Base-by-base conservation (phyloP, 2,888 invertebrate genomes). In the Tetropium fuscum region DNA sequence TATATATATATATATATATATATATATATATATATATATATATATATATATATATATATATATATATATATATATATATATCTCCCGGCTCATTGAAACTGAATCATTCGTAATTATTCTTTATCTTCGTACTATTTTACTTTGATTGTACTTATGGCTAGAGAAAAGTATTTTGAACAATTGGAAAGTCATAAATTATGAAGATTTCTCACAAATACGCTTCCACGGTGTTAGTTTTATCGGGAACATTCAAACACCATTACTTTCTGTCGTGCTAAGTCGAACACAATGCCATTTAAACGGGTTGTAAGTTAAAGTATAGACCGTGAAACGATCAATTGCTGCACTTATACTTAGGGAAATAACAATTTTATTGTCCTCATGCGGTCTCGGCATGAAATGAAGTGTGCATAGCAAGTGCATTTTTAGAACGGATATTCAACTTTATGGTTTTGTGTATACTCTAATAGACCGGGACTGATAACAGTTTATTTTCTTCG, bases 341-440 rank as follows among this genome's bases (percentile, higher is more conserved):
- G 36, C 49, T 34, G 32, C 58, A 53, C 53, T 58, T 58, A 58
- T 53, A 58, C 34, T 36, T n/a, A n/a, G n/a, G n/a, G n/a, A n/a
- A 53, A 58, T 58, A 53, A 53, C 53, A 53, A 38, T 58, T 58
- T 58, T 58, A 58, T 58, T 58, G 47, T 58, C 58, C 36, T 45
- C 38, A 19, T 34, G 47, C 5, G 47, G 47, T 34, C 7, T 48
- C 10, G 8, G 16, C 15, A 44, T 44, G 13, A 15, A 5, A 15
- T 13, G 3, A 15, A 13, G 13, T 34, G 11, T 34, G 15, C 15
- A 34, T 15, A 34, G 6, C 7, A 8, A 15, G 11, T 11, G 4
- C 34, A 34, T 13, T 13, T 34, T 34, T 15, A 3, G 6, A 15
- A 34, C 15, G 13, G 5, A 34, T 34, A 11, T 34, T 6, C 7